phyloP scores from a whole-genome alignment of 2,797 vertebrate genomes.

The Enteromius argenteus region DNA sequence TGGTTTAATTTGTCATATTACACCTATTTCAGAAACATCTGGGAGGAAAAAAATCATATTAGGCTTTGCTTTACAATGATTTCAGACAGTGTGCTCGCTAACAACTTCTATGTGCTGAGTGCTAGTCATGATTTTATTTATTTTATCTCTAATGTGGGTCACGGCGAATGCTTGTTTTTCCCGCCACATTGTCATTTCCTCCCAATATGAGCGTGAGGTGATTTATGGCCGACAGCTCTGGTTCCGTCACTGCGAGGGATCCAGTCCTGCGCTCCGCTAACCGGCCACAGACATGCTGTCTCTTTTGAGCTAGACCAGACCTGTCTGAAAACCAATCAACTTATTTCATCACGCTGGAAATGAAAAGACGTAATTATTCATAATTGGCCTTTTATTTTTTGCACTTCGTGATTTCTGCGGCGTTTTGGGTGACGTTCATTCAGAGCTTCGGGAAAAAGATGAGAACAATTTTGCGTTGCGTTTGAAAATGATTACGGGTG shows the following conservation, averaged over 20 bases:
- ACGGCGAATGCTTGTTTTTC: slow-evolving; percentile 76
- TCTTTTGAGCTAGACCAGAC: slow-evolving; percentile 98
- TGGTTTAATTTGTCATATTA: neutral
- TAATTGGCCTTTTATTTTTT: slow-evolving; percentile 92
- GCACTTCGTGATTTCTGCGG: slow-evolving; percentile 71
- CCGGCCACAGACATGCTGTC: slow-evolving; percentile 93
- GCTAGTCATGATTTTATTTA: slow-evolving; percentile 75
- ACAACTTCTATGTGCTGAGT: slow-evolving; percentile 11
- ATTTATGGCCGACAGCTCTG: slow-evolving; percentile 87
- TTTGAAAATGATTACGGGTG: slow-evolving; percentile 88
- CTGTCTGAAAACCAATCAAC: slow-evolving; percentile 96
- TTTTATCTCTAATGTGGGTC: slow-evolving; percentile 83
- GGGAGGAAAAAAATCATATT: neutral
- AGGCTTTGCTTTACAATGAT: neutral
- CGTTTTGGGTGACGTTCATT: slow-evolving; percentile 84
- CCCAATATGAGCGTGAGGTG: slow-evolving; percentile 82
- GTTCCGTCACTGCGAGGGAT: slow-evolving; percentile 60
- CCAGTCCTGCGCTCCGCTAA: slow-evolving; percentile 75
- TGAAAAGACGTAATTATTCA: slow-evolving; percentile 99
- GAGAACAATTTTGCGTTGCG: slow-evolving; percentile 92
- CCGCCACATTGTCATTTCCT: slow-evolving; percentile 83
- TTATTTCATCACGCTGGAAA: slow-evolving; percentile 99
- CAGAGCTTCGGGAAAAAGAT: slow-evolving; percentile 84
- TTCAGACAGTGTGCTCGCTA: neutral
- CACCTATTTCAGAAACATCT: neutral